Base-by-base conservation (phyloP, 2,113 vertebrate genomes). In the Rattus norvegicus region DNA sequence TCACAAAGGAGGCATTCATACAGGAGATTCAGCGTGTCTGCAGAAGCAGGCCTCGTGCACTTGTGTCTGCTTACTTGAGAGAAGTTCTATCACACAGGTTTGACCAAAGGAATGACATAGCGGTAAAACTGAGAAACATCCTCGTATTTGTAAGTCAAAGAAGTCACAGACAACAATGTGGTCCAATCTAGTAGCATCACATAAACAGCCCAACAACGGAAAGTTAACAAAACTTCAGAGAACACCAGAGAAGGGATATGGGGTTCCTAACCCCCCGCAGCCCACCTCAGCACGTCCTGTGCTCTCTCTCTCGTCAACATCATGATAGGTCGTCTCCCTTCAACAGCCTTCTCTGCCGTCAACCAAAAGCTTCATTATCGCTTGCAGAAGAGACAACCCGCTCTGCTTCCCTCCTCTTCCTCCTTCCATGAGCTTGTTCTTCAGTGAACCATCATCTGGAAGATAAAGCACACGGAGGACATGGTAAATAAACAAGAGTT, bases 21-120 rank as follows among this genome's bases (percentile, higher is more conserved):
- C 86, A 56, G 47, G 93, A 77, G 72, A 86, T 88, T 67, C 14
- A 80, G 24, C 36, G 19, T 28, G 87, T 63, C 30, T 49, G 49
- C 54, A 88, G 73, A 24, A 47, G 70, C 67, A 63, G 59, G 69
- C 43, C 43, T 36, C 39, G 5, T 65, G 49, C 28, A 59, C 93
- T 93, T 92, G 30, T 36, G 65, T 83, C 94, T 96, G 63, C 91
- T 92, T 72, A 88, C 11, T 77, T 83, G 49, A 92, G 70, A 94
- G 61, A 93, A 79, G 24, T 20, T 65, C 8, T 52, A 33, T 4
- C 16, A 81, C 47, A 36, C 59, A 19, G 92, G 91, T 70, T 47
- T 75, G 70, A 79, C 47, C 91, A 97, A 93, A 93, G 26, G 12
- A 79, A 95, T 93, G 61, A 80, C 7, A 76, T 63, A 84, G 3